Evolutionary conservation across 2,888 invertebrate species (phyloP).

Genomic region (Cerceris rybyensis): DNA sequence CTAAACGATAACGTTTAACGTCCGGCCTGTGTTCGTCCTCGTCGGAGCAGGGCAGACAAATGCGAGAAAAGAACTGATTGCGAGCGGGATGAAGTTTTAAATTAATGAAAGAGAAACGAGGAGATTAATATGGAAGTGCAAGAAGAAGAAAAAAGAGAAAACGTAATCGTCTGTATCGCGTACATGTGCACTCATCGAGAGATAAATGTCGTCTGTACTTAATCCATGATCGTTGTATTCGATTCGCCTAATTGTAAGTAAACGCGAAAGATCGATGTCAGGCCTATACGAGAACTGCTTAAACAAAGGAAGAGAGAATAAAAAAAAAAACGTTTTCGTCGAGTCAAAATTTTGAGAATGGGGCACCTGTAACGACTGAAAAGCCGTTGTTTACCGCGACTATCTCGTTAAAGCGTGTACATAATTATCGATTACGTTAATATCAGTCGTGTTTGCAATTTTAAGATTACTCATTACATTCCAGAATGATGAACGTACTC

Average conservation of each 20-base stretch:
- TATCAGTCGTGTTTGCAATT: too few relatives aligned
- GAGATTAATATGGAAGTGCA: not conserved
- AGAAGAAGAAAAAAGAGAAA: constrained; percentile 16
- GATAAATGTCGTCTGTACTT: constrained; percentile 57
- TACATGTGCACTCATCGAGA: constrained; percentile 34
- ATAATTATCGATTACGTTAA: not conserved
- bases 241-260: constrained; percentile 59
- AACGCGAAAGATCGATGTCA: constrained; percentile 45
- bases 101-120: constrained; percentile 17
- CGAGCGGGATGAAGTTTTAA: not conserved
- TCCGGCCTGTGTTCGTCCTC: constrained; percentile 58
- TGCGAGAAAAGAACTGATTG: not conserved
- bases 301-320: not conserved
- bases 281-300: constrained; percentile 55
- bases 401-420: not conserved
- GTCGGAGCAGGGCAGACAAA: constrained; percentile 45
- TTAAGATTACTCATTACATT: not conserved
- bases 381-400: constrained; percentile 4
- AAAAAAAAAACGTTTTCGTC: constrained; percentile 34
- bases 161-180: constrained; percentile 35
- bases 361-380: constrained; percentile 38
- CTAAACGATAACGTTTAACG: constrained; percentile 49
- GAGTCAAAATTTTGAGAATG: constrained; percentile 29
- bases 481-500: not conserved
- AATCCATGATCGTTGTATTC: constrained; percentile 56